Percentiles rank a stretch among this genome's conserved stretches.
These are phyloP conservation scores for Malurus elegans DNA, from an alignment of 2,113 vertebrate species.

Conservation along the genomic window DNA sequence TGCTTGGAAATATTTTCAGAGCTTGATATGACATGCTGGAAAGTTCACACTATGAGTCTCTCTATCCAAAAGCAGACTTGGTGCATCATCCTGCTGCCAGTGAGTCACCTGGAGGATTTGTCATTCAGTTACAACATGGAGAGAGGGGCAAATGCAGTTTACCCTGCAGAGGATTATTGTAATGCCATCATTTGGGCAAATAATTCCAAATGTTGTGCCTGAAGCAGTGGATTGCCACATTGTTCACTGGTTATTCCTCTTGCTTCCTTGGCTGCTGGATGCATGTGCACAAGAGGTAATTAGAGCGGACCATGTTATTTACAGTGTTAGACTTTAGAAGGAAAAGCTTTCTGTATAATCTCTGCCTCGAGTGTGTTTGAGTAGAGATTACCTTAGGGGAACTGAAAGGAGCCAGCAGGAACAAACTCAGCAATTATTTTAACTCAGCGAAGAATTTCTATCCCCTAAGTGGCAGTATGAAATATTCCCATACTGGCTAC, in stretches of 20 bases:
- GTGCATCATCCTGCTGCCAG: background rate
- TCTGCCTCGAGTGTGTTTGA: background rate
- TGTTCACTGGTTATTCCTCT: background rate
- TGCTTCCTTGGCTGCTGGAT: background rate
- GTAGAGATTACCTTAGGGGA: background rate
- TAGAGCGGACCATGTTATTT: slow-evolving; percentile 35
- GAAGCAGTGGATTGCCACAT: background rate
- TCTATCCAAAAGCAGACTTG: background rate
- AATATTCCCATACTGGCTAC: background rate
- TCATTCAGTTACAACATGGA: background rate
- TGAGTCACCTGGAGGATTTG: slow-evolving; percentile 26
- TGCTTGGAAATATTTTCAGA: slow-evolving; percentile 14
- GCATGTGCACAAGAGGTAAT: slow-evolving; percentile 22
- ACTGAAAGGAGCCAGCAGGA: background rate
- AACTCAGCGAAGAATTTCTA: background rate
- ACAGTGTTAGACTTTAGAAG: background rate
- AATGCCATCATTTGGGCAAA: background rate
- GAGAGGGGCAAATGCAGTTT: background rate
- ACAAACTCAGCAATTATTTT: background rate
- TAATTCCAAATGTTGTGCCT: background rate
- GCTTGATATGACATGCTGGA: background rate
- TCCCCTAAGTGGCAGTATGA: background rate
- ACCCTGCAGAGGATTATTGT: background rate
- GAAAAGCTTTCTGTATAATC: slow-evolving; percentile 12
- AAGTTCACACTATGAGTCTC: background rate